Evolutionary conservation across 1,140 invertebrate genomes (phyloP).

Genomic region (Drosophila quadrilineata): DNA sequence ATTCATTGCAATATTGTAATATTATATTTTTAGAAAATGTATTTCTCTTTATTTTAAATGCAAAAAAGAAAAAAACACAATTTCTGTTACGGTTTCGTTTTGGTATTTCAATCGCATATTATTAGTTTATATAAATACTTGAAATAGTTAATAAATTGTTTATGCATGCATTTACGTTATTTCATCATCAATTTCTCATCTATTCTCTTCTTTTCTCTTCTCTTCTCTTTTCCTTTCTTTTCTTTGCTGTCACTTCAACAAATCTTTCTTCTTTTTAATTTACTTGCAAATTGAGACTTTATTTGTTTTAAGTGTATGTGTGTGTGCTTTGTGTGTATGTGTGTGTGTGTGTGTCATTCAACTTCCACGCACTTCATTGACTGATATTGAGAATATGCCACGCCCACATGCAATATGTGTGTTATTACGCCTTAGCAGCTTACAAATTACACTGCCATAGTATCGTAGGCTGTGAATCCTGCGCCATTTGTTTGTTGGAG

Average conservation of each 20-base stretch:
- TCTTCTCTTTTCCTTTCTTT: conserved; percentile 15
- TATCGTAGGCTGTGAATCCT: conserved; percentile 97
- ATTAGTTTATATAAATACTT: conserved; percentile 59
- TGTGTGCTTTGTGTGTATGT: conserved; percentile 26
- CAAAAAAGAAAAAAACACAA: conserved; percentile 39
- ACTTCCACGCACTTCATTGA: conserved; percentile 66
- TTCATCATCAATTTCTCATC: too few relatives aligned
- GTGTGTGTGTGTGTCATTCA: conserved; percentile 62
- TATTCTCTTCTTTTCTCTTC: conserved; percentile 23
- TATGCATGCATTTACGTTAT: conserved; percentile 34
- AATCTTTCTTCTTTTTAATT: too few relatives aligned
- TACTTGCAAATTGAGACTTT: conserved; percentile 3
- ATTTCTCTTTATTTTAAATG: conserved; percentile 24
- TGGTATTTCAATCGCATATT: conserved; percentile 17
- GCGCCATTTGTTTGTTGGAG: conserved; percentile 87
- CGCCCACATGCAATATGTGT: conserved; percentile 46
- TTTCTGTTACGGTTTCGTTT: conserved; percentile 26
- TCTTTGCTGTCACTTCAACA: too few relatives aligned
- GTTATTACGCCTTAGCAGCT: too few relatives aligned
- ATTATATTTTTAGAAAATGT: conserved; percentile 12
- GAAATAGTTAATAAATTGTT: conserved; percentile 67
- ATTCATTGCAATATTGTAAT: conserved; percentile 10
- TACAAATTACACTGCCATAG: conserved; percentile 98
- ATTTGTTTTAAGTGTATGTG: conserved; percentile 23
- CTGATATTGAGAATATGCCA: conserved; percentile 67